Conservation (phyloP, 2,113 vertebrate genomes). For the Sceloporus tristichus region DNA sequence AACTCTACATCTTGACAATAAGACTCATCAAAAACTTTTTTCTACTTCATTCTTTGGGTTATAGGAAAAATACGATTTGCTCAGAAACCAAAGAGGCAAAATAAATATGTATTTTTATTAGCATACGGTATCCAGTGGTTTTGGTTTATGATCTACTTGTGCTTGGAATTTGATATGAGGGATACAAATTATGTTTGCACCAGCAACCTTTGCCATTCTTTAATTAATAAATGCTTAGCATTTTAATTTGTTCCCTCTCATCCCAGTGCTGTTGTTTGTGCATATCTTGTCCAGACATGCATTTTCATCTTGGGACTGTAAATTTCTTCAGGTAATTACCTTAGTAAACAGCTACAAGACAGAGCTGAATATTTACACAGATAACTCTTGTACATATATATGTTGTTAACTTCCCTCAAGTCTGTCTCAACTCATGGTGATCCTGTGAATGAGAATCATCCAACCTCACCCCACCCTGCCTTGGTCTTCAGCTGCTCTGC, state of each 20-base stretch:
- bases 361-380: neutral
- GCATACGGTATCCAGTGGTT: neutral
- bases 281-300: neutral
- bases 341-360: neutral
- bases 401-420: too few relatives aligned
- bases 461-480: too few relatives aligned
- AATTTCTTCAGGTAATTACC: too few relatives aligned
- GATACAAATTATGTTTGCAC: neutral
- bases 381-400: neutral
- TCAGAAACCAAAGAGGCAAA: neutral
- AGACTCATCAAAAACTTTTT: neutral
- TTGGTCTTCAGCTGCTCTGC: too few relatives aligned
- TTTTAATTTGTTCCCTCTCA: slow-evolving; percentile 5
- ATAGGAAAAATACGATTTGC: neutral
- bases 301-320: neutral
- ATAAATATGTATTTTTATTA: neutral
- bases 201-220: slow-evolving; percentile 1
- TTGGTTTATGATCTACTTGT: neutral
- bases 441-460: too few relatives aligned
- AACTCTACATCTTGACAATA: too few relatives aligned
- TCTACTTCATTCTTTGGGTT: neutral
- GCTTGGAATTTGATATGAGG: neutral
- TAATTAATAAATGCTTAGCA: neutral
- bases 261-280: neutral
- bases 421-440: too few relatives aligned